Evolutionary conservation across 2,888 invertebrate species (phyloP).

Genomic region (Podotricha telesiphe): DNA sequence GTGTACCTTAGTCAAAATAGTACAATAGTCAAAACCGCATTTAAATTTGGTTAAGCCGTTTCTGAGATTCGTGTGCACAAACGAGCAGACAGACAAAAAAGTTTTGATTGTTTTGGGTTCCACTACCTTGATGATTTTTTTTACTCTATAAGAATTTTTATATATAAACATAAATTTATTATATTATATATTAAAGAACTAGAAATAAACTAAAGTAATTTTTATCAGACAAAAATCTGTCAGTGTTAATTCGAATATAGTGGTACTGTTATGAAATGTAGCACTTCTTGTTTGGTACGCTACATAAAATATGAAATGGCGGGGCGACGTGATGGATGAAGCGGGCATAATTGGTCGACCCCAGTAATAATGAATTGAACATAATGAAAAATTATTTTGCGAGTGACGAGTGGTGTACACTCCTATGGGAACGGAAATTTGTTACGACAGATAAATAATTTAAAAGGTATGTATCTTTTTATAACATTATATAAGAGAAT

Average conservation of each 20-base stretch:
- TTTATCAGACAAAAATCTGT: constrained; percentile 11
- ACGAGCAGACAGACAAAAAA: no score
- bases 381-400: constrained; percentile 79
- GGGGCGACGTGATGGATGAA: constrained; percentile 75
- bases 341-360: constrained; percentile 76
- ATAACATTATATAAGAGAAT: no score
- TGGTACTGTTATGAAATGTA: constrained; percentile 27
- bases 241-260: constrained; percentile 19
- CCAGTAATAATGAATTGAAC: constrained; percentile 78
- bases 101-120: no score
- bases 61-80: no score
- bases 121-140: no score
- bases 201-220: background rate
- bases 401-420: constrained; percentile 49
- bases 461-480: background rate
- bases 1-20: no score
- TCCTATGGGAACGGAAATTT: background rate
- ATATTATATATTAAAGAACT: background rate
- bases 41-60: no score
- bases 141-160: no score
- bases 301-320: constrained; percentile 68
- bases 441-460: background rate
- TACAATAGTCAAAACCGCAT: no score
- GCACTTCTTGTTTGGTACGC: constrained; percentile 43
- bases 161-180: background rate